phyloP scores from a whole-genome alignment of 2,113 vertebrate genomes.

The Pelecanus crispus region DNA sequence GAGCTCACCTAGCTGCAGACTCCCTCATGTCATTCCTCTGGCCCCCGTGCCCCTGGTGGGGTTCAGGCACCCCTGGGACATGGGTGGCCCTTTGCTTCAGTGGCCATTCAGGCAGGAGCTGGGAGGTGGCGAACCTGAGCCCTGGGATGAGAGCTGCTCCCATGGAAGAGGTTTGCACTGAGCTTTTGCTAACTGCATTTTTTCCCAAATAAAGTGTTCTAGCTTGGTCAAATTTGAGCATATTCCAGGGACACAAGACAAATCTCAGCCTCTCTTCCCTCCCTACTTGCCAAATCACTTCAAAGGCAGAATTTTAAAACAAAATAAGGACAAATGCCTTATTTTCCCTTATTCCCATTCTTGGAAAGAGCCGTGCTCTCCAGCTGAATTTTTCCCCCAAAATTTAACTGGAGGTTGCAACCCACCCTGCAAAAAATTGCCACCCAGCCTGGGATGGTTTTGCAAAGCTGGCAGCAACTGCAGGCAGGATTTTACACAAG shows the following conservation, averaged over 20 bases:
- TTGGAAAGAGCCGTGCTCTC: neutral
- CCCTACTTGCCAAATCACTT: slow-evolving; percentile 26
- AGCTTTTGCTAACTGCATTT: neutral
- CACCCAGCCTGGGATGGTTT: neutral
- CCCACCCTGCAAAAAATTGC: neutral
- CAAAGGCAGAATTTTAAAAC: slow-evolving; percentile 28
- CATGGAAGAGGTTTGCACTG: neutral
- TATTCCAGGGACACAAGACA: slow-evolving; percentile 35
- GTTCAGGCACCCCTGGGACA: no score
- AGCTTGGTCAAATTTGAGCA: slow-evolving; percentile 36
- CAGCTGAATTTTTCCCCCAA: neutral
- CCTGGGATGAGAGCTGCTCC: neutral
- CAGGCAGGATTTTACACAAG: neutral
- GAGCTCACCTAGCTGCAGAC: neutral
- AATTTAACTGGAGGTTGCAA: neutral
- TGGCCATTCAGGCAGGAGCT: neutral
- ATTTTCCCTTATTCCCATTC: neutral
- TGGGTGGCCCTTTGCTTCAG: neutral
- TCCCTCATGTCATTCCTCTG: neutral
- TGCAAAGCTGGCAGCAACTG: neutral
- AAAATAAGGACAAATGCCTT: neutral
- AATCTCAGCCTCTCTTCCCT: slow-evolving; percentile 1
- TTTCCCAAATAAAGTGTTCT: slow-evolving; percentile 48
- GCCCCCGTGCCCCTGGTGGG: accelerated
- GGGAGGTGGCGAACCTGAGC: neutral